Evolutionary conservation across 2,888 invertebrate species (phyloP), one percentile per base, ranked within the genome.

Genomic region (Seira ritae): DNA sequence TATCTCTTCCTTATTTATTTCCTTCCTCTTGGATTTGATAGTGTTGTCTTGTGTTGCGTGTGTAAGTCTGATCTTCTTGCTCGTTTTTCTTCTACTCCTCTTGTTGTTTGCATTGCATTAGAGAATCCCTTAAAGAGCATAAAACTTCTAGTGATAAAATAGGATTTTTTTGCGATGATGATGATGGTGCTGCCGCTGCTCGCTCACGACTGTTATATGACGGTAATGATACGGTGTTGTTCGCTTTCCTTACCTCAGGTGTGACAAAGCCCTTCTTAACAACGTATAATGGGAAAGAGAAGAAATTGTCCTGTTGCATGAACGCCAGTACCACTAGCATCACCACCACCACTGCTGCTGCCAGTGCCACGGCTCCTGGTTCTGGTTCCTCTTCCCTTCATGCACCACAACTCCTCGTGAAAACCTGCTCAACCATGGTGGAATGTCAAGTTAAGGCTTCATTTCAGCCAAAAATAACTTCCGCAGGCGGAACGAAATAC

Each of bases 371-470:
- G n/a, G n/a, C n/a, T n/a, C n/a, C 31, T 31, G 31, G 3, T 31
- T 2, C 31, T 31, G 31, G 31, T 31, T 31, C 62, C 8, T 12
- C 12, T 68, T 73, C 62, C 8, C 19, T 19, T 68, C 80, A 73
- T 37, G 66, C 66, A 46, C 75, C 67, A 75, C 68, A 31, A 60
- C 73, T 73, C 22, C 19, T 73, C 19, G 68, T 68, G 23, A n/a
- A 73, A 69, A 23, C 68, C 20, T 80, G 80, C 50, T 79, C 80
- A 37, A 60, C 73, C 80, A 68, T 80, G 73, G 31, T 73, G 62
- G 73, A 80, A 73, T 80, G 80, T 73, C 67, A 73, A 60, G 73
- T 80, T 80, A 80, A 73, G 62, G 80, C 73, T 69, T 80, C 80
- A 73, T 80, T 80, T 68, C 80, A 80, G 62, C 55, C 73, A 55